Base-by-base conservation (phyloP, 2,797 vertebrate species). In the Pseudochromis fuscus region DNA sequence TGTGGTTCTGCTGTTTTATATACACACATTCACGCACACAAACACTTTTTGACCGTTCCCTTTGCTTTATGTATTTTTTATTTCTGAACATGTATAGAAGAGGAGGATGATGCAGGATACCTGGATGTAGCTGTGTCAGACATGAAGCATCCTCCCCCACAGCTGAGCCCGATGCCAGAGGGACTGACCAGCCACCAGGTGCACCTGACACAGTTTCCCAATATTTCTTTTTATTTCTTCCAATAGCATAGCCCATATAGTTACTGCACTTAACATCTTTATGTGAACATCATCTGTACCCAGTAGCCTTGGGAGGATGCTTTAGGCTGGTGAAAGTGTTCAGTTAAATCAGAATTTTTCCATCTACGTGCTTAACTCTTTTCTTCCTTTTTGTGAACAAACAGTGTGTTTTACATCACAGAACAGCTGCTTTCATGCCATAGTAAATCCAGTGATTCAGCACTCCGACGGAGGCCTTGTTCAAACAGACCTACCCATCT, bases 181-280 rank as follows among this genome's bases (percentile, higher is more conserved):
- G 97, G 97, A 46, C 94, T 98, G 72, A 96, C 90, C 84, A 95
- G 92, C 12, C 96, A 97, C 82, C 97, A 98, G 96, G 97, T 98
- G 64, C 82, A 45, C 18, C 62, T 33, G 25, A 67, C 42, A 27
- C 13, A 27, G 21, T 18, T 5, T n/a, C 3, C 28, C 11, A 13
- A 33, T 33, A 11, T 50, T 46, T 23, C 18, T 21, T 61, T 3
- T 48, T 30, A 2, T 42, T 19, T 23, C 23, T 10, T 50, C 2
- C 28, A n/a, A 23, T 50, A 56, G 27, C 13, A 23, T 11, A 50
- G 27, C 28, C 8, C 4, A 5, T 24, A 49, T 33, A 19, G 19
- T 7, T 19, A 5, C 13, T 31, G 7, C 1, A 40, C 35, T 24
- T 25, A 51, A 31, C 24, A 30, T 44, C 5, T 4, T 64, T 37